Conservation (phyloP, 2,113 vertebrate species). For the Pseudonaja textilis region DNA sequence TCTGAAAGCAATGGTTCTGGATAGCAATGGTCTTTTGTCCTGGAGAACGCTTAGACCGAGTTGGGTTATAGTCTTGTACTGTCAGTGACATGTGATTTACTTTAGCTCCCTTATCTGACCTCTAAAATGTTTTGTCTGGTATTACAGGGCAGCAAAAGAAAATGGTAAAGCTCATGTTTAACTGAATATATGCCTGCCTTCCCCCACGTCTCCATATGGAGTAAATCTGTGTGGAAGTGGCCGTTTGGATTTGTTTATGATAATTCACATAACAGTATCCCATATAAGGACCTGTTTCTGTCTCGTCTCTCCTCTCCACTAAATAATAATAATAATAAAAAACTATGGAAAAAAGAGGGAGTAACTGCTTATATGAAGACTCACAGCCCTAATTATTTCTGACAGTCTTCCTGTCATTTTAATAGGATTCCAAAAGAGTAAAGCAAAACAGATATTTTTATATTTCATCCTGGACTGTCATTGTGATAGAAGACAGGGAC, state of each 20-base stretch:
- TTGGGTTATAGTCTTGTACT: not conserved
- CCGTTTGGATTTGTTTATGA: not conserved
- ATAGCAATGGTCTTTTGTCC: not conserved
- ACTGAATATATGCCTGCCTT: not conserved
- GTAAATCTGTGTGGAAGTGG: not conserved
- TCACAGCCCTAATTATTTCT: constrained; percentile 30
- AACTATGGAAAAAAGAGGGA: not conserved
- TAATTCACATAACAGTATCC: not conserved
- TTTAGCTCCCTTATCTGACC: not conserved
- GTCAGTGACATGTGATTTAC: not conserved
- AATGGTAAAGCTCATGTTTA: not conserved
- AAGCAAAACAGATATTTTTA: constrained; percentile 25
- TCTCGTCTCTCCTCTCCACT: not conserved
- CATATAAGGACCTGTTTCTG: not conserved
- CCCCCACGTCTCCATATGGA: not conserved
- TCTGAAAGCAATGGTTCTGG: not conserved
- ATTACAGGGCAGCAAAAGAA: not conserved
- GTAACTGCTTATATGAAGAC: constrained; percentile 27
- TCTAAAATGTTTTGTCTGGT: not conserved
- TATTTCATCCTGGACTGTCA: constrained; percentile 22
- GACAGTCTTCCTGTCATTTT: constrained; percentile 36
- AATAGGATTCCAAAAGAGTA: constrained; percentile 31
- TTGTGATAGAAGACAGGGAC: constrained; percentile 32
- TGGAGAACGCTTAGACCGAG: not conserved
- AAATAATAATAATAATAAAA: not conserved